A percentile compares a stretch with the other conserved stretches of the same genome.
phyloP scores from a whole-genome alignment of 1,140 invertebrate species.

The Papilio polytes region DNA sequence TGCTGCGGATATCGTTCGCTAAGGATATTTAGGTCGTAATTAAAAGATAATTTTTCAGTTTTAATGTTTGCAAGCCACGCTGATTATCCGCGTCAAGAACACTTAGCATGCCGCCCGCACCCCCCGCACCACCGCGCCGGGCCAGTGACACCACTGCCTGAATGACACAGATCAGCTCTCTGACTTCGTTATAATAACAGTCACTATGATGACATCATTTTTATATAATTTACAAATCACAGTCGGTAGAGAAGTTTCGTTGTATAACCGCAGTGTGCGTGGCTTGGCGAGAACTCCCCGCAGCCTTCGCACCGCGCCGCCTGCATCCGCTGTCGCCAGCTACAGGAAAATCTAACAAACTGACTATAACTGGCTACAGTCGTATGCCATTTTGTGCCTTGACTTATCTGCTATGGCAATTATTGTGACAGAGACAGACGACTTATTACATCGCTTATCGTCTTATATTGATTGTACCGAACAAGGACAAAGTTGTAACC shows the following conservation, averaged over 20 bases:
- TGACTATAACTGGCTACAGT: background rate
- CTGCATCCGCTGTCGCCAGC: background rate
- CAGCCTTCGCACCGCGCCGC: background rate
- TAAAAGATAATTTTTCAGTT: slow-evolving; percentile 26
- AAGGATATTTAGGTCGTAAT: slow-evolving; percentile 30
- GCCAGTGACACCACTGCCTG: background rate
- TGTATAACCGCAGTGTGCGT: background rate
- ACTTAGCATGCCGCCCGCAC: background rate
- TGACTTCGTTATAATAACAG: background rate
- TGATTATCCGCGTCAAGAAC: background rate
- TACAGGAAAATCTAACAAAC: slow-evolving; percentile 7
- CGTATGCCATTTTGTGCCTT: background rate
- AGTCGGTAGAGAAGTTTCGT: background rate
- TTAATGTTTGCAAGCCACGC: background rate
- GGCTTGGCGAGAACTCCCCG: background rate
- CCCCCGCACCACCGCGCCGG: background rate
- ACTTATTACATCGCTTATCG: background rate
- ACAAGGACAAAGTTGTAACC: background rate
- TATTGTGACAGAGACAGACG: background rate
- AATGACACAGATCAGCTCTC: background rate
- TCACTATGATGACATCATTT: background rate
- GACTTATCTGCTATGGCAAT: background rate
- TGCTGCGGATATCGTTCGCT: slow-evolving; percentile 11
- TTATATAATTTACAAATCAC: background rate
- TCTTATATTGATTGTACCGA: background rate